Conservation (phyloP, 64 coral and sea anemone species). For the Montipora capricornis region DNA sequence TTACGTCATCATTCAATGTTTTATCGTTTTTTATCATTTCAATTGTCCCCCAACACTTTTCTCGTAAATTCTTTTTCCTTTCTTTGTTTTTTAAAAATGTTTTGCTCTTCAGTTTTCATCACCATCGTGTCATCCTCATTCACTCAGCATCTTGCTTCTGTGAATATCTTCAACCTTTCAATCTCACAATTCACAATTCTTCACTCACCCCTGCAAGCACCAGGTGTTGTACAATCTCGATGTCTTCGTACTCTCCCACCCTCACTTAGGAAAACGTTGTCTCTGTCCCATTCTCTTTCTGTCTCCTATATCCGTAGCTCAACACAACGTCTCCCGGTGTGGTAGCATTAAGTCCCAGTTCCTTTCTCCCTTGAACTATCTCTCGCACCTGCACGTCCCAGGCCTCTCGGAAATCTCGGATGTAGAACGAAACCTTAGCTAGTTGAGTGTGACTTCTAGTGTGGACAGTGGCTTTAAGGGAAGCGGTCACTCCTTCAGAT, state of each 20-base stretch:
- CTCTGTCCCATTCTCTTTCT: slow-evolving; percentile 9
- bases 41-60: neutral
- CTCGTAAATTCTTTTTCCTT: neutral
- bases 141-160: neutral
- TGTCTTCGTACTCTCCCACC: neutral
- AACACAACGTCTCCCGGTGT: slow-evolving; percentile 51
- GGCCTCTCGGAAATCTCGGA: slow-evolving; percentile 53
- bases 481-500: slow-evolving; percentile 56
- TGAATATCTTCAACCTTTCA: neutral
- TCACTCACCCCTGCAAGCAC: neutral
- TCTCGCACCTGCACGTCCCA: slow-evolving; percentile 61
- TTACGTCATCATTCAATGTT: too few relatives aligned
- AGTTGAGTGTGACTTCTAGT: slow-evolving; percentile 74
- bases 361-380: slow-evolving; percentile 64
- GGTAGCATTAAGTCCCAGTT: slow-evolving; percentile 45
- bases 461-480: slow-evolving; percentile 74
- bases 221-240: neutral
- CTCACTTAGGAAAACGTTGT: neutral
- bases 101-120: neutral
- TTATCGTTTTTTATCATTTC: too few relatives aligned
- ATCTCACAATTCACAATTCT: neutral
- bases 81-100: neutral
- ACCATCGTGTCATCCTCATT: neutral
- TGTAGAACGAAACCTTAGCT: slow-evolving; percentile 55
- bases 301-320: slow-evolving; percentile 55